Evolutionary conservation across 2,113 vertebrate genomes (phyloP), one percentile per base, ranked within the genome.

Genomic region (Penelope pileata): DNA sequence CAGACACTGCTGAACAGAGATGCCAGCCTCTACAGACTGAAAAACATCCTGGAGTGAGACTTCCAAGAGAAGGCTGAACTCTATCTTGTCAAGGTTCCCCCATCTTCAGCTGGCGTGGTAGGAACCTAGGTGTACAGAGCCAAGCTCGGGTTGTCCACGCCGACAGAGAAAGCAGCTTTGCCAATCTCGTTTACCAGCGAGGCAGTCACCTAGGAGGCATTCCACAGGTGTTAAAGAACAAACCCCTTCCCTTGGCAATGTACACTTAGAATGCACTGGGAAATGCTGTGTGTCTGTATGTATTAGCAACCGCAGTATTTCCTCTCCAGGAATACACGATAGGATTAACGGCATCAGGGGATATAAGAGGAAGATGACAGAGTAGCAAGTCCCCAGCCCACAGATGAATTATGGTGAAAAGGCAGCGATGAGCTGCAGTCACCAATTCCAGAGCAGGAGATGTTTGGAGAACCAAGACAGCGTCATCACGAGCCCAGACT

Each of bases 161-260:
- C 4, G 53, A 15, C 5, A 14, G 8, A 10, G 11, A 10, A 24
- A 19, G 42, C 53, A 74, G 45, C n/a, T 74, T 59, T 59, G 30
- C 40, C 51, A 22, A 10, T 4, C 18, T 16, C n/a, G 6, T 9
- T 29, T 26, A 7, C 17, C 58, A 67, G 63, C 1, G 0, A 34
- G 63, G 72, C 53, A 56, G 29, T 38, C 4, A 43, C 26, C 17
- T 3, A n/a, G 51, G 51, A 40, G 63, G 12, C 8, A 7, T 6
- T 51, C 72, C 60, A 30, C 0, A 3, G 63, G 12, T 34, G 34
- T 40, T 51, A 17, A 53, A 84, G 72, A 58, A 34, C 5, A 66
- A 84, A 40, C 19, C 45, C 47, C 47, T 47, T 2, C 18, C 7
- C 42, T 3, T 12, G 4, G 6, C 0, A 0, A 4, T 17, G 14